Base-by-base conservation (phyloP, 2,797 vertebrate species). In the Karalla daura region DNA sequence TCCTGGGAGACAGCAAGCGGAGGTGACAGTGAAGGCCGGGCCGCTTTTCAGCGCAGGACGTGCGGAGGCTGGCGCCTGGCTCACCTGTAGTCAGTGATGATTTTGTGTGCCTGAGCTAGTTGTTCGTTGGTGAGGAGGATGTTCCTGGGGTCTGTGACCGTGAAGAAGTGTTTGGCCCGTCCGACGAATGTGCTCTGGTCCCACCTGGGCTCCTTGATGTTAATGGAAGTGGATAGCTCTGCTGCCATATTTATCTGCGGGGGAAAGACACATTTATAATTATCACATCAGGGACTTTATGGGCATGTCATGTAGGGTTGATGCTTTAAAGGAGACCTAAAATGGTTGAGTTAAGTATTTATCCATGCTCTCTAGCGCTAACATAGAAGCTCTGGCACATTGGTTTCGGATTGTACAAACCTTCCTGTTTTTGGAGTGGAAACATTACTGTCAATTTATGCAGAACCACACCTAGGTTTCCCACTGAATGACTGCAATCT, bases 121-220 rank as follows among this genome's bases (percentile, higher is more conserved):
- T 96, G 94, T 58, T 95, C 91, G 15, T 97, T 91, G 78, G 95
- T 94, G 74, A 99, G 90, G 33, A 99, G 94, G 83, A 99, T 88
- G 78, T 99, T 99, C 81, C 98, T 93, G 39, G 98, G 98, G 53
- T 99, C 97, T 44, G 98, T 99, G 71, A 99, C 98, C 0, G 97
- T 99, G 85, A 99, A 99, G 94, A 99, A 99, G 85, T 99, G 98
- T 44, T 90, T 96, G 21, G 98, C 98, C 75, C 98, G 93, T 62
- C 98, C 98, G 39, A 87, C 6, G 43, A 99, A 98, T 18, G 97
- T 99, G 84, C 94, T 94, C 87, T 99, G 98, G 88, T 99, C 96
- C 98, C 98, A 99, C 67, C 96, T 95, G 13, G 98, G 97, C 80
- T 99, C 98, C 85, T 93, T 96, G 89, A 99, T 97, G 86, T 99